Conservation (phyloP, 2,797 vertebrate species). For the Pangasius djambal region DNA sequence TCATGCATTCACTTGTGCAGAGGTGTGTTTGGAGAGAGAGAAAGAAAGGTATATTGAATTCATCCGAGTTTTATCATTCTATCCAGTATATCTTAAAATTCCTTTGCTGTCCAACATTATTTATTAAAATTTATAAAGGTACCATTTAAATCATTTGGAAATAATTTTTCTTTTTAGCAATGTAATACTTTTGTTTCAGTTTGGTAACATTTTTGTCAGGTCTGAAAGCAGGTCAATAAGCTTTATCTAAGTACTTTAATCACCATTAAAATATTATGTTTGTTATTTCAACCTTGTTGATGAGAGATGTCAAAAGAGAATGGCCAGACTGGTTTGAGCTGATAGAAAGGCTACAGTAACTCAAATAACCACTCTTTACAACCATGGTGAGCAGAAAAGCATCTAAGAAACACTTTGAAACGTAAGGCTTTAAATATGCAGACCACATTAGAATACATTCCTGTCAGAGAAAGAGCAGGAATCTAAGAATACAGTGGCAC, state of each 20-base stretch:
- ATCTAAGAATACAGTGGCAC: not conserved
- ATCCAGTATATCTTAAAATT: not conserved
- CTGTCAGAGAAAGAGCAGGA: not conserved
- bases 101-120: not conserved
- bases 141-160: not conserved
- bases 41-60: conserved; percentile 19
- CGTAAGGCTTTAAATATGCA: not conserved
- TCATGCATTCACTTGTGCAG: conserved; percentile 43
- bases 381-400: not conserved
- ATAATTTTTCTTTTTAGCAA: not conserved
- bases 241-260: not conserved
- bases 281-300: not conserved
- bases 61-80: conserved; percentile 22
- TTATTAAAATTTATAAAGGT: not conserved
- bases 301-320: not conserved
- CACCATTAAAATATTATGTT: not conserved
- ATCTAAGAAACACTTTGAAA: not conserved
- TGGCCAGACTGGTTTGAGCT: not conserved
- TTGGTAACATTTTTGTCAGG: not conserved
- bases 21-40: conserved; percentile 31
- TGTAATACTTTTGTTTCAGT: not conserved
- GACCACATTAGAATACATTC: not conserved
- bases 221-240: not conserved
- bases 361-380: not conserved
- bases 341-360: not conserved